phyloP scores from a whole-genome alignment of 1,140 invertebrate species.

The Brachionus manjavacas region DNA sequence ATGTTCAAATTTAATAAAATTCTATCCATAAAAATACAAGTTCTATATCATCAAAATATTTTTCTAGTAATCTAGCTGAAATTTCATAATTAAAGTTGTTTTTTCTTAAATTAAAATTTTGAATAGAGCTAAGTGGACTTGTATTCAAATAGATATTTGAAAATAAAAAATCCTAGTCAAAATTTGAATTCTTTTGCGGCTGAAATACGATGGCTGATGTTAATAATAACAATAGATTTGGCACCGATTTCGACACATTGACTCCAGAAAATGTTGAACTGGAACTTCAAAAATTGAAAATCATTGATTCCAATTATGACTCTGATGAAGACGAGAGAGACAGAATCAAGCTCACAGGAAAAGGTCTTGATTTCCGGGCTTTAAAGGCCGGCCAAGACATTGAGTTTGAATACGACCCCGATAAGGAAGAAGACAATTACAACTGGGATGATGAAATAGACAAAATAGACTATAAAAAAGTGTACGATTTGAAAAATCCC shows the following conservation, averaged over 20 bases:
- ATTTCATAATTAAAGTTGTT: background rate
- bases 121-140: background rate
- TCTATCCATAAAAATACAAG: background rate
- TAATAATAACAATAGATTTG: background rate
- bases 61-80: background rate
- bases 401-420: constrained; percentile 14
- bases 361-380: constrained; percentile 30
- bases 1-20: background rate
- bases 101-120: background rate
- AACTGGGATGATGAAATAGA: constrained; percentile 22
- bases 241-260: background rate
- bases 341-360: constrained; percentile 10
- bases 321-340: constrained; percentile 35
- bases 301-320: constrained; percentile 28
- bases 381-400: constrained; percentile 27
- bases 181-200: too few species aligned
- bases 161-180: too few species aligned
- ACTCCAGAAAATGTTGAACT: constrained; percentile 35
- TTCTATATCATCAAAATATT: background rate
- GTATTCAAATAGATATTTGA: too few species aligned
- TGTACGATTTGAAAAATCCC: constrained; percentile 2
- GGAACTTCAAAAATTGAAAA: constrained; percentile 7
- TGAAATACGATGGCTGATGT: background rate
- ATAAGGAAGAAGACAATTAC: constrained; percentile 31
- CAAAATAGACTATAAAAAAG: constrained; percentile 37